These are phyloP conservation scores for Urocolius indicus DNA, from an alignment of 2,113 vertebrate species.

Conservation along the genomic window DNA sequence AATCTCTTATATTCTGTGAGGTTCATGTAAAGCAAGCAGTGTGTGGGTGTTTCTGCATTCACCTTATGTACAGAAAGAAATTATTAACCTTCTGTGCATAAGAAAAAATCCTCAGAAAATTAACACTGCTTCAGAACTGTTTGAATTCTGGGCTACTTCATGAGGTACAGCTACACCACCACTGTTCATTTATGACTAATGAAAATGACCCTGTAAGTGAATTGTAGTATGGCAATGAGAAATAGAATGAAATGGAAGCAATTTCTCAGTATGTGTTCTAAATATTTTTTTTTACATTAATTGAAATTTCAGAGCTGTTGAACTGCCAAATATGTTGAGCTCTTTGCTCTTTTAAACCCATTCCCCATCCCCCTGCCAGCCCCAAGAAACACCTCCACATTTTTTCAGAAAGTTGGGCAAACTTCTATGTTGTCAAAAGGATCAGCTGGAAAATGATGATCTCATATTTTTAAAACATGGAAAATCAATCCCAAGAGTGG, in stretches of 20 bases:
- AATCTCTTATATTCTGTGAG: not conserved
- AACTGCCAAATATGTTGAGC: not conserved
- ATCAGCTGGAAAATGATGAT: not conserved
- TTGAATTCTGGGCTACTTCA: not conserved
- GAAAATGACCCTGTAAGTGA: not conserved
- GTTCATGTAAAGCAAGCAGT: not conserved
- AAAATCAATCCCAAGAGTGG: rapidly evolving
- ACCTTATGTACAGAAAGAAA: not conserved
- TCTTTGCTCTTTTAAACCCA: not conserved
- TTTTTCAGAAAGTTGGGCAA: not conserved
- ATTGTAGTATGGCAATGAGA: not conserved
- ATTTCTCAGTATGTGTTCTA: not conserved
- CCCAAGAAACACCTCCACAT: not conserved
- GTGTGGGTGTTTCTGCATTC: not conserved
- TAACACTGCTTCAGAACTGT: not conserved
- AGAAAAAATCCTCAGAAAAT: not conserved
- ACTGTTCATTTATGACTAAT: not conserved
- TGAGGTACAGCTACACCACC: not conserved
- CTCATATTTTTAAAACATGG: not conserved
- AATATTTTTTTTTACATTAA: not conserved
- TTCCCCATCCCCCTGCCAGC: rapidly evolving
- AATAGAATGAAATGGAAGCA: not conserved
- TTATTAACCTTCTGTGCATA: not conserved
- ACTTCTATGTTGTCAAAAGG: not conserved
- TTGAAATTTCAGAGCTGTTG: not conserved